phyloP scores from a whole-genome alignment of 2,113 vertebrate genomes.

The Colistium nudipinnis region DNA sequence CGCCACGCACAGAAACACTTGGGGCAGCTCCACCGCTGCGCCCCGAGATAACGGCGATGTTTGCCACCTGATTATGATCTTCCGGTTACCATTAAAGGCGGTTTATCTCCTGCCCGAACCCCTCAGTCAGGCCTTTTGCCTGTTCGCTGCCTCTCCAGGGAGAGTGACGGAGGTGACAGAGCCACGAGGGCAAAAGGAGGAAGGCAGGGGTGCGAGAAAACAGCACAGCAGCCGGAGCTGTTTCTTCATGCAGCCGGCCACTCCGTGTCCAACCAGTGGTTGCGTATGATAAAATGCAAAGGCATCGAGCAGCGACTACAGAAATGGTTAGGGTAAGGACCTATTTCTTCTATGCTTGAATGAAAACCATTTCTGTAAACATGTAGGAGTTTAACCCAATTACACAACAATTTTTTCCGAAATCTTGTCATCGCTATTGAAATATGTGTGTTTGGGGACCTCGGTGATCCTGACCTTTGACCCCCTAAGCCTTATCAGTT shows the following conservation, averaged over 20 bases:
- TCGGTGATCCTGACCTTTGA: not conserved
- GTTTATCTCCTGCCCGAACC: slow-evolving; percentile 64
- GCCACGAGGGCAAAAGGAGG: slow-evolving; percentile 22
- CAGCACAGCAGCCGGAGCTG: slow-evolving; percentile 11
- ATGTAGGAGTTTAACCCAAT: too few relatives aligned
- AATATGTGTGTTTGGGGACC: too few relatives aligned
- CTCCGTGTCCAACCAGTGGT: not conserved
- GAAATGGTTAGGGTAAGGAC: too few relatives aligned
- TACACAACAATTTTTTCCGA: too few relatives aligned
- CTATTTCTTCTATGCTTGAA: too few relatives aligned
- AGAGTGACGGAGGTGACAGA: slow-evolving; percentile 64
- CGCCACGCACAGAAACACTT: not conserved
- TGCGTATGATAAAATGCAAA: not conserved
- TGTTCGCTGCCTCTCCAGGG: slow-evolving; percentile 45
- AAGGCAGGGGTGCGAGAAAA: slow-evolving; percentile 8
- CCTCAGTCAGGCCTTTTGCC: slow-evolving; percentile 47
- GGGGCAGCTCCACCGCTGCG: slow-evolving; percentile 38
- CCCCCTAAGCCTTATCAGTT: not conserved
- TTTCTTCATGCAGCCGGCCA: slow-evolving; percentile 23
- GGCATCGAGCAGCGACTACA: not conserved
- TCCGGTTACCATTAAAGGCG: slow-evolving; percentile 72
- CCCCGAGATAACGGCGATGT: slow-evolving; percentile 71
- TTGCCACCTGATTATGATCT: slow-evolving; percentile 73
- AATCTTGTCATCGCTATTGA: too few relatives aligned
- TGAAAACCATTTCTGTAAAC: too few relatives aligned